Conservation (phyloP, 2,797 vertebrate species). For the Cyprinodon diabolis region DNA sequence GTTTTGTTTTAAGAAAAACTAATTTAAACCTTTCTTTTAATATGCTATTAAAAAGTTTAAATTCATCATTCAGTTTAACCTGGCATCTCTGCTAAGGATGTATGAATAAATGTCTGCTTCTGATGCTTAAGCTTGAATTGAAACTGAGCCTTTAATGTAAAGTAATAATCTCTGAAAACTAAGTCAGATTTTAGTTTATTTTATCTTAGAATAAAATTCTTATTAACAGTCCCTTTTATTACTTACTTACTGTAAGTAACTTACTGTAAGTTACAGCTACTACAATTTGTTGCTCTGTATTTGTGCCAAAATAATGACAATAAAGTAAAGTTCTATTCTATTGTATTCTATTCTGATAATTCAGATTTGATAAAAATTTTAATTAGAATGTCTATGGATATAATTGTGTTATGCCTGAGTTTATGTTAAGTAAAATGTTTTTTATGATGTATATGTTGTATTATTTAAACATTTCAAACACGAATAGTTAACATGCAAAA, state of each 20-base stretch:
- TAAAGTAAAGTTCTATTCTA: too few species aligned
- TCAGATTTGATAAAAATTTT: background rate
- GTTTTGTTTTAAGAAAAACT: background rate
- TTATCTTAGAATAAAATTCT: too few species aligned
- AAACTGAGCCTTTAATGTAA: background rate
- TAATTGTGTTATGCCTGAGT: background rate
- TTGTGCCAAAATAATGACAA: too few species aligned
- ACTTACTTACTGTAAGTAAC: background rate
- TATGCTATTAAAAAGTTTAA: background rate
- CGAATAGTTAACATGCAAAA: background rate
- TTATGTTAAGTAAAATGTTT: background rate
- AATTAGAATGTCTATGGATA: background rate
- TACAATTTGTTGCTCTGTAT: too few species aligned
- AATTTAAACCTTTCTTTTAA: background rate
- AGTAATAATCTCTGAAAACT: background rate
- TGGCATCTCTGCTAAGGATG: background rate
- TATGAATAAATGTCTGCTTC: background rate
- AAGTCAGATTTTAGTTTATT: too few species aligned
- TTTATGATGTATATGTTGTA: background rate
- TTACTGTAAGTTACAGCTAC: background rate
- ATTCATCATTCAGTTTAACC: too few species aligned
- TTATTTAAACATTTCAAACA: background rate
- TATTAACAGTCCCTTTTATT: background rate
- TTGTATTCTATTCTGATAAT: too few species aligned
- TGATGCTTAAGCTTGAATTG: background rate